Base-by-base conservation (phyloP, 2,797 vertebrate genomes). In the Falco novaeseelandiae region DNA sequence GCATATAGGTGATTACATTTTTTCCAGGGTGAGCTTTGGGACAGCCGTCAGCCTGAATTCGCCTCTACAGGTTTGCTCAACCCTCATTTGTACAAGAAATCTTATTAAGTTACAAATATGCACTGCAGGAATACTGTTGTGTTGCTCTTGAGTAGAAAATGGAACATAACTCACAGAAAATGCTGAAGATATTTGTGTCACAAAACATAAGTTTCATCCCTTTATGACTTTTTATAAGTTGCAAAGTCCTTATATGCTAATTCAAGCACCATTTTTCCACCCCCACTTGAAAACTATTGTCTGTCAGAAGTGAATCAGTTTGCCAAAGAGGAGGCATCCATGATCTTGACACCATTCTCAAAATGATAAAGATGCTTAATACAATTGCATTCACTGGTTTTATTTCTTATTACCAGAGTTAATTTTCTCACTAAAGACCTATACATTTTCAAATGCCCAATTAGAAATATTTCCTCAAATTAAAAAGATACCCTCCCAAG, bases 361-460 rank as follows among this genome's bases (percentile, higher is more conserved):
- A 46, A 96, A 91, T 88, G 57, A 89, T 87, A 25, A 89, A 79
- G 69, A 23, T 40, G 21, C 29, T 77, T 77, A 77, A 87, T 58
- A 77, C 38, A 93, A 90, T 77, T 76, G 9, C 7, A 74, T 70
- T 96, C 12, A 48, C 15, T 49, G 55, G 2, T 89, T 92, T 73
- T 36, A 22, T n/a, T 70, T 89, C 73, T 81, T 58, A 38, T 91
- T 65, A 34, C 63, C 80, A 29, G 80, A 21, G 51, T 96, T 94
- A 83, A 89, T 85, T 96, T 97, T 89, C 49, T 78, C 57, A 72
- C 27, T 79, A 62, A 96, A 86, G 19, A 87, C 38, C 21, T 76
- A 49, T 51, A 18, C 8, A 5, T 85, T 97, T 96, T 87, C 29
- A 94, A 95, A 69, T 1, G 6, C 19, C 38, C 73, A 12, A 88